A percentile compares a stretch with the other conserved stretches of the same genome.
Evolutionary conservation across 2,797 vertebrate genomes (phyloP).

Genomic region (Cynodonichthys magdalenae): DNA sequence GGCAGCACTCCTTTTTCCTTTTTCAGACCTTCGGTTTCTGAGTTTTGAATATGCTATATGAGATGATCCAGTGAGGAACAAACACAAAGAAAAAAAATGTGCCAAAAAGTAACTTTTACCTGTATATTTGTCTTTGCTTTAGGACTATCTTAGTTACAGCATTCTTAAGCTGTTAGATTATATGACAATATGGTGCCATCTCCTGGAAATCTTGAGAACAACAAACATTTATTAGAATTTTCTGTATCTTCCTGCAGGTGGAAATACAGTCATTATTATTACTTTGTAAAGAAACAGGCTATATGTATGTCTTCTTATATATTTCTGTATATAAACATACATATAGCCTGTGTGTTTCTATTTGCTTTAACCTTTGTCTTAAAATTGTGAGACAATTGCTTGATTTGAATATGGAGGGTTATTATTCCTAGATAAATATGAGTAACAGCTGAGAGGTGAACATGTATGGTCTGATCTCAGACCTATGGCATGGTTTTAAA

Average conservation of each 20-base stretch:
- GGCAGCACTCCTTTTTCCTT: conserved; percentile 76
- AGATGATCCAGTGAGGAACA: conserved; percentile 67
- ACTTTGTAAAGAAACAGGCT: conserved; percentile 71
- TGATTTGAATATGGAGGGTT: conserved; percentile 74
- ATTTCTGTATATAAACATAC: conserved; percentile 24
- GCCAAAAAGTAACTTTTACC: conserved; percentile 83
- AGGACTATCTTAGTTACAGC: conserved; percentile 81
- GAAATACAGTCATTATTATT: conserved; percentile 72
- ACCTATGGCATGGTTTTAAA: conserved; percentile 54
- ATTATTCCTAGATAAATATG: conserved; percentile 57
- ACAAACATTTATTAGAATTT: conserved; percentile 77
- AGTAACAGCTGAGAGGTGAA: conserved; percentile 26
- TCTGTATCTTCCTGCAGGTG: conserved; percentile 67
- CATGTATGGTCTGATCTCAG: conserved; percentile 46
- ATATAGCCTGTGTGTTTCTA: conserved; percentile 63
- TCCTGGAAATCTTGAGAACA: conserved; percentile 87
- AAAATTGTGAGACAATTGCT: conserved; percentile 68
- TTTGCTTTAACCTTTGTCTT: conserved; percentile 74
- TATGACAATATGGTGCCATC: conserved; percentile 84
- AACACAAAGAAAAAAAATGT: conserved; percentile 80
- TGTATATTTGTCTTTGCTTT: conserved; percentile 82
- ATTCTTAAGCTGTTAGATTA: conserved; percentile 78
- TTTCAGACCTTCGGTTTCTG: conserved; percentile 78
- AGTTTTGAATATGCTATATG: conserved; percentile 71
- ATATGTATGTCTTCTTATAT: conserved; percentile 25